Evolutionary conservation across 2,797 vertebrate genomes (phyloP).

Genomic region (Gorsachius magnificus): DNA sequence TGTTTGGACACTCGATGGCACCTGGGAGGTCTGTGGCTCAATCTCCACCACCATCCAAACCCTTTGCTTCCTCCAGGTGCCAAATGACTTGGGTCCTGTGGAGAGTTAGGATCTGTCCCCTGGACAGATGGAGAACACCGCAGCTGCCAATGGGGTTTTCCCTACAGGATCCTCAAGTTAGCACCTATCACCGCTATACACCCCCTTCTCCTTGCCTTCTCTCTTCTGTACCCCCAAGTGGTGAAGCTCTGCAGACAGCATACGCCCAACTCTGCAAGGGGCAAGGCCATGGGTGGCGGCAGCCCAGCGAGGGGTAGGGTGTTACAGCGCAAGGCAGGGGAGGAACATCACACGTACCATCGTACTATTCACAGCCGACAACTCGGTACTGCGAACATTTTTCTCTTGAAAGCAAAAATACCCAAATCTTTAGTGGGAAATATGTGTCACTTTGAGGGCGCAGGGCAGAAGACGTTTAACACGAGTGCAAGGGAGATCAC

Average conservation of each 20-base stretch:
- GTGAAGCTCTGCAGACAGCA: neutral
- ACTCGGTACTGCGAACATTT: neutral
- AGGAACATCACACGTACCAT: neutral
- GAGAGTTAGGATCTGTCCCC: neutral
- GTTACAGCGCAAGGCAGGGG: neutral
- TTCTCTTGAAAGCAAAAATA: neutral
- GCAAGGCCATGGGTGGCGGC: accelerated
- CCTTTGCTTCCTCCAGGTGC: neutral
- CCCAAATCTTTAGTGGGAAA: neutral
- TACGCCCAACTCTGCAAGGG: neutral
- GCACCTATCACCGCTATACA: neutral
- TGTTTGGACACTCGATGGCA: neutral
- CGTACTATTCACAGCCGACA: accelerated
- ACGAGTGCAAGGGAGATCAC: neutral
- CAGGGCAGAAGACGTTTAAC: neutral
- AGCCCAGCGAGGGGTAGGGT: neutral
- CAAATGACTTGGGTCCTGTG: neutral
- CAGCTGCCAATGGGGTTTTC: neutral
- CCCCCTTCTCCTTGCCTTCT: neutral
- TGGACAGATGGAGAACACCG: accelerated
- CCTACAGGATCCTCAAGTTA: neutral
- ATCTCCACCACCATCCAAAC: neutral
- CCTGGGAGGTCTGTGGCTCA: neutral
- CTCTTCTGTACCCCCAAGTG: neutral
- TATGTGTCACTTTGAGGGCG: accelerated